Base-by-base conservation (phyloP, 2,888 invertebrate genomes). In the Thera obeliscata region DNA sequence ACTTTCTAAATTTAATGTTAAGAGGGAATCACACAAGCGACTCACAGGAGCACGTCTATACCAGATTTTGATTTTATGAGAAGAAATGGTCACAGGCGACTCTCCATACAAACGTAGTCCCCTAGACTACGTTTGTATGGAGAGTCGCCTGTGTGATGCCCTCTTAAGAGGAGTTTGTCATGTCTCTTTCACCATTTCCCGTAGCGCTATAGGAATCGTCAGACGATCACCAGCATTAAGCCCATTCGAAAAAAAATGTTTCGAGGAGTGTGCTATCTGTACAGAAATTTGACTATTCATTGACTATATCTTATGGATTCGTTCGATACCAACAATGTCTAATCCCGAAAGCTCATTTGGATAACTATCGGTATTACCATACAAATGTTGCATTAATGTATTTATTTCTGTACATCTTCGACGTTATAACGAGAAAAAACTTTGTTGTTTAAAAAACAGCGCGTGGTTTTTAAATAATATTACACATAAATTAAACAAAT, bases 311-410 rank as follows among this genome's bases (percentile, higher is more conserved):
- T 65, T 35, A 22, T 22, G 46, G 33, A 48, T 58, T 54, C 57
- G 11, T 48, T 61, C 54, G 59, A 67, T 67, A 60, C 55, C 56
- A 65, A 69, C 60, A 64, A 68, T 67, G 66, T 67, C 41, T 41
- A 72, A 70, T 69, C 68, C 64, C 33, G 50, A 63, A 70, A 72
- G 49, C 69, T 67, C 66, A 55, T 70, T 72, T 68, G 48, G 52
- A 61, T 69, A 70, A 71, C 62, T 56, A 55, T 66, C 65, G 38
- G 54, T 43, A 74, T 74, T 74, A 69, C 43, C 70, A 72, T 72
- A 72, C 61, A 66, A 72, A 74, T 74, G 69, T 56, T 62, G 61
- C 60, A 65, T 65, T 69, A 72, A 65, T 74, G 72, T 70, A 70
- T 72, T 72, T 72, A 74, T 71, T 69, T 70, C 64, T 68, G 56